These are phyloP conservation scores for Coilia nasus DNA, from an alignment of 2,797 vertebrate species.

Conservation along the genomic window DNA sequence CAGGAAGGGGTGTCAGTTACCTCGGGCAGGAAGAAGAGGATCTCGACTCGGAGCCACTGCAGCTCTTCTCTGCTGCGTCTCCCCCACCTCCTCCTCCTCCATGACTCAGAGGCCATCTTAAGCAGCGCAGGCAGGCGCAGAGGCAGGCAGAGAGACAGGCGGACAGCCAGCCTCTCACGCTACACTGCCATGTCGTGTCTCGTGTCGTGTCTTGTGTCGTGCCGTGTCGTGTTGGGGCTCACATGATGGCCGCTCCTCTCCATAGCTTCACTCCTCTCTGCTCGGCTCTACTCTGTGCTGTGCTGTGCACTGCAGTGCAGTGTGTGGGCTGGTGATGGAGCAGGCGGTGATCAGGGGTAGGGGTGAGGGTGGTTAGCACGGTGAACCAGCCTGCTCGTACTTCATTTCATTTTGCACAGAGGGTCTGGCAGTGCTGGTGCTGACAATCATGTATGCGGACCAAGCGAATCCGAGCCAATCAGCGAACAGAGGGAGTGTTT, in stretches of 20 bases:
- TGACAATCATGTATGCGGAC: too few species aligned
- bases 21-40: conserved; percentile 66
- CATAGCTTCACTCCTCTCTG: background rate
- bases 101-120: conserved; percentile 39
- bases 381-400: too few species aligned
- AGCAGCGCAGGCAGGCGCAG: conserved; percentile 51
- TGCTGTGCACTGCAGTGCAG: background rate
- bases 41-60: conserved; percentile 59
- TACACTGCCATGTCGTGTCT: too few species aligned
- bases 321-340: background rate
- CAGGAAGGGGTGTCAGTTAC: conserved; percentile 68
- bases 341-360: background rate
- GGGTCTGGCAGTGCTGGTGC: too few species aligned
- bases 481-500: too few species aligned
- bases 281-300: background rate
- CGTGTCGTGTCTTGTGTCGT: too few species aligned
- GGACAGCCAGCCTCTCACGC: conserved; percentile 46
- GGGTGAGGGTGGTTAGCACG: background rate
- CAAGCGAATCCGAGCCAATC: too few species aligned
- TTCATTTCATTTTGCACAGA: too few species aligned
- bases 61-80: conserved; percentile 58
- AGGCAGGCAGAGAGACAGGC: background rate
- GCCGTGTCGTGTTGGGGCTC: conserved; percentile 30
- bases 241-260: conserved; percentile 1
- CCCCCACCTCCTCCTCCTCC: conserved; percentile 58